A percentile compares a stretch with the other conserved stretches of the same genome.
These are phyloP conservation scores for Dicerorhinus sumatrensis DNA, from an alignment of 2,113 vertebrate genomes.

Conservation along the genomic window DNA sequence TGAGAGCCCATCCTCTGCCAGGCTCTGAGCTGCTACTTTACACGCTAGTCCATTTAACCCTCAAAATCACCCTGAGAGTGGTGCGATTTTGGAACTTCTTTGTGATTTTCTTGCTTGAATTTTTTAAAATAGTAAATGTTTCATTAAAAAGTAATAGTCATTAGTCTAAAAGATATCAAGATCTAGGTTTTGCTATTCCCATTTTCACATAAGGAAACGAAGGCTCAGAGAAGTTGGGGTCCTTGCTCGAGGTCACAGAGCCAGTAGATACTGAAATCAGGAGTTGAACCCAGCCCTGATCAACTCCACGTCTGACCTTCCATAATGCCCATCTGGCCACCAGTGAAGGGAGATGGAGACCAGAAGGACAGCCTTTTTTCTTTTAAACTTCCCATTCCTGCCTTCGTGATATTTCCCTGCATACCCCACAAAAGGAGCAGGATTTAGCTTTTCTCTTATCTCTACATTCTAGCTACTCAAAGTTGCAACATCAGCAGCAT, in stretches of 20 bases:
- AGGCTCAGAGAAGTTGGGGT: background rate
- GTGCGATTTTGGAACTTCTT: background rate
- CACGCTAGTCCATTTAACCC: background rate
- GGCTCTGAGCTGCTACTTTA: background rate
- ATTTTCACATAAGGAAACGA: conserved; percentile 18
- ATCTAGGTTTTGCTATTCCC: background rate
- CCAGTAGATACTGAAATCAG: background rate
- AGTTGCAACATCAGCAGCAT: background rate
- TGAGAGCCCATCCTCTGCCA: background rate
- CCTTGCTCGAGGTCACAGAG: background rate
- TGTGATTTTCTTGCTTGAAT: conserved; percentile 26
- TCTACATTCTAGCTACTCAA: background rate
- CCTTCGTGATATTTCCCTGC: background rate
- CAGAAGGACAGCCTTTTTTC: background rate
- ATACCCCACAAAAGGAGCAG: background rate
- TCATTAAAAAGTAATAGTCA: background rate
- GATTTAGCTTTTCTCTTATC: background rate
- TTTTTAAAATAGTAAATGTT: background rate
- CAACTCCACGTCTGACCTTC: background rate
- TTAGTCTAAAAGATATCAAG: background rate
- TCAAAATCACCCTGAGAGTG: background rate
- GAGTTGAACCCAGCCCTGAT: background rate
- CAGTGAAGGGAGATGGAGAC: background rate
- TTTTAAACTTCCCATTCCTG: background rate
- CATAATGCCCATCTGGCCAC: background rate